Evolutionary conservation across 2,888 invertebrate genomes (phyloP), one percentile per base, ranked within the genome.

Genomic region (Eristalinus sepulchralis): DNA sequence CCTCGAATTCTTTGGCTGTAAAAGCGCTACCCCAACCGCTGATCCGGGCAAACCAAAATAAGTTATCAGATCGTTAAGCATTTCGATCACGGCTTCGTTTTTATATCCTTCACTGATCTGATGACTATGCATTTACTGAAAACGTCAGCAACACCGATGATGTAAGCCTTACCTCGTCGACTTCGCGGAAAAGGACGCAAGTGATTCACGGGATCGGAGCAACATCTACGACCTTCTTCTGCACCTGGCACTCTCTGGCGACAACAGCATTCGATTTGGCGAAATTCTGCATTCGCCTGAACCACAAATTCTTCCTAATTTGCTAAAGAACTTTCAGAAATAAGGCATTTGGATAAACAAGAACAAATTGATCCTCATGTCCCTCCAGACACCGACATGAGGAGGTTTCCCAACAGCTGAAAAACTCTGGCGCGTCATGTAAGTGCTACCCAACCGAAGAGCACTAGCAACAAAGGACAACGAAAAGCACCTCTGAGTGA

Each of bases 231-330:
- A 55, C 34, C 24, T 73, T 39, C 13, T 76, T 24, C 22, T 55
- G 53, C 53, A 13, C 53, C 53, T 31, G 55, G 63, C 8, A 20
- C 89, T 68, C 68, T 89, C 89, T 60, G 87, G 70, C 8, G 90
- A 89, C 0, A 76, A 17, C 76, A 70, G 20, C 83, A 72, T 17
- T 71, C 59, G 27, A 27, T 27, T 27, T 27, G 5, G 5, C 66
- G 9, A 59, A 64, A n/a, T 60, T 62, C 36, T 59, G 20, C 36
- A 67, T 71, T 36, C 64, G 34, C 77, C 59, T 77, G n/a, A n/a
- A n/a, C n/a, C n/a, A n/a, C 34, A 31, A 68, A 17, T 22, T 20
- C 13, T 63, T 20, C 8, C 5, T n/a, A 33, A 33, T 53, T n/a
- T 63, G 64, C 8, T 64, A 31, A 1, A 78, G 17, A 3, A 73